Percentiles rank a stretch among this genome's conserved stretches.
These are phyloP conservation scores for Campoletis raptor DNA, from an alignment of 2,888 invertebrate genomes.

Conservation along the genomic window DNA sequence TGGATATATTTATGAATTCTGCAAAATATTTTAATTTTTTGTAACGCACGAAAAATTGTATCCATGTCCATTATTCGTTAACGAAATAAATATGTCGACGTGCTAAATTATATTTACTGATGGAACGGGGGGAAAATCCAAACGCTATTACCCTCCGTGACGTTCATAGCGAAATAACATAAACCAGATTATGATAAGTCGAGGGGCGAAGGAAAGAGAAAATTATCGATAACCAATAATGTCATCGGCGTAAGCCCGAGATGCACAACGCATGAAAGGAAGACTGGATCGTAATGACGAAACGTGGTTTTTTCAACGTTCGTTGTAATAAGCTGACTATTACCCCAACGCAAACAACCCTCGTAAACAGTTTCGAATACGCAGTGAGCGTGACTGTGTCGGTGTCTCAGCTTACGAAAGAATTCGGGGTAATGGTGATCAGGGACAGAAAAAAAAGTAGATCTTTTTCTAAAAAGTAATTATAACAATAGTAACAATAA, in stretches of 20 bases:
- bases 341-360: constrained; percentile 35
- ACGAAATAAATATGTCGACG: constrained; percentile 54
- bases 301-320: constrained; percentile 79
- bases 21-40: background rate
- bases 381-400: constrained; percentile 58
- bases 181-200: constrained; percentile 54
- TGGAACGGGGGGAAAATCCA: constrained; percentile 7
- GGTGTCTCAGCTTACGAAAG: background rate
- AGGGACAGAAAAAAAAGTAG: background rate
- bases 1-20: background rate
- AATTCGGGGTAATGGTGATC: constrained; percentile 33
- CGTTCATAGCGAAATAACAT: constrained; percentile 68
- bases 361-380: constrained; percentile 44
- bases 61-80: constrained; percentile 33
- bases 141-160: constrained; percentile 52
- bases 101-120: constrained; percentile 56
- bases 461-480: background rate
- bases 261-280: constrained; percentile 63
- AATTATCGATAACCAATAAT: constrained; percentile 81
- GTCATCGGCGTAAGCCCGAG: constrained; percentile 49
- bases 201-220: constrained; percentile 22
- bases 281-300: constrained; percentile 77
- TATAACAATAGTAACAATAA: background rate
- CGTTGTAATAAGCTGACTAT: constrained; percentile 81
- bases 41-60: constrained; percentile 38